Percentiles rank a stretch among this genome's conserved stretches.
These are phyloP conservation scores for Lochmaea capreae DNA, from an alignment of 2,888 invertebrate genomes.

Conservation along the genomic window DNA sequence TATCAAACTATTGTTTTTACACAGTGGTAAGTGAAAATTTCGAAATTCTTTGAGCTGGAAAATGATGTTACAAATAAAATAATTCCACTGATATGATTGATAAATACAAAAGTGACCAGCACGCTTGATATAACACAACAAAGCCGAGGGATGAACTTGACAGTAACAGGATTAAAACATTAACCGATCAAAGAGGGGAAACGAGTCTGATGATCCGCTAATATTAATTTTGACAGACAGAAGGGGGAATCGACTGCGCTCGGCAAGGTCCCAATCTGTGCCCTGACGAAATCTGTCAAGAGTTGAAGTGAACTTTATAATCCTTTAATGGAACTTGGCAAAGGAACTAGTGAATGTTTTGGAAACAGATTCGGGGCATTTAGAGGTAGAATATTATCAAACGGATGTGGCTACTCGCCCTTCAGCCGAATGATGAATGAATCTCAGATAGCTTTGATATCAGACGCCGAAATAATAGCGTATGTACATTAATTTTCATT, in stretches of 20 bases:
- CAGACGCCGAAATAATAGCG: not conserved
- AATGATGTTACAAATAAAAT: not conserved
- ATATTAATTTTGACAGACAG: conserved; percentile 52
- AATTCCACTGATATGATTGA: not conserved
- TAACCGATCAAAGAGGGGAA: conserved; percentile 43
- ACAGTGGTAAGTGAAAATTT: too few species aligned
- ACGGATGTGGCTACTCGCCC: conserved; percentile 4
- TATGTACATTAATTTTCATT: not conserved
- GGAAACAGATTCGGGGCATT: conserved; percentile 42
- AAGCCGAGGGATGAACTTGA: conserved; percentile 35
- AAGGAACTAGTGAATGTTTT: conserved; percentile 45
- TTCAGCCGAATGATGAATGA: not conserved
- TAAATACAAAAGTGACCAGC: conserved; percentile 3
- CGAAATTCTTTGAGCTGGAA: too few species aligned
- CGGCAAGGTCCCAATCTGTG: conserved; percentile 39
- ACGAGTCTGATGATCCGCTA: conserved; percentile 35
- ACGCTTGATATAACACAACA: conserved; percentile 17
- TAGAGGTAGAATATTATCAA: conserved; percentile 26
- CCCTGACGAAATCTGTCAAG: conserved; percentile 49
- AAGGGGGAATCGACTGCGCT: conserved; percentile 44
- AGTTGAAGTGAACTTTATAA: conserved; percentile 48
- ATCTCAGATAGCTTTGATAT: not conserved
- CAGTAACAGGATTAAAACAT: conserved; percentile 50
- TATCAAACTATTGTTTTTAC: not conserved
- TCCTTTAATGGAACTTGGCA: conserved; percentile 51